Base-by-base conservation (phyloP, 37 sponge, comb jelly and placozoan species). In the Halichondria panicea region DNA sequence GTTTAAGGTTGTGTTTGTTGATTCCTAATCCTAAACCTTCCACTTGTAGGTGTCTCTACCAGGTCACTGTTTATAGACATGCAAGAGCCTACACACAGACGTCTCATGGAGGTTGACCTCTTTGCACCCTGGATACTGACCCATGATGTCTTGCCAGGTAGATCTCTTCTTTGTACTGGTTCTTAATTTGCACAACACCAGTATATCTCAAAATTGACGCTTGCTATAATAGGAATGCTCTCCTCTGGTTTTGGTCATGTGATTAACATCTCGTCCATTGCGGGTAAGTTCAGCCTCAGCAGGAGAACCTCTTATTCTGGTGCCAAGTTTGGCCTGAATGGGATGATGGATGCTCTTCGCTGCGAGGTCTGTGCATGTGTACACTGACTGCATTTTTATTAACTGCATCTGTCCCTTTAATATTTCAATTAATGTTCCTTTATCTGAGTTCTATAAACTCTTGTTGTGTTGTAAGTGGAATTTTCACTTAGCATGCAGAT, bases 271-370 rank as follows among this genome's bases (percentile, higher is more conserved):
- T 76, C 84, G 4, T 90, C 91, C 30, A 39, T 90, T 33, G 28
- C 45, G 24, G 91, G 91, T 8, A 85, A 71, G 32, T 15, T 76
- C 0, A 69, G 78, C 8, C 24, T 27, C 28, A 76, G 70, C 28
- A 22, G 35, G 12, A 36, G 74, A 13, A 43, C 81, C 32, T 60
- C 71, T 35, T 90, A 90, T 42, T 58, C 58, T 36, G 72, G 80
- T 33, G 32, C 89, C 30, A 89, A 89, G 57, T 77, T 72, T 76
- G 91, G 68, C 18, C 66, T 90, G 2, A 76, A 66, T 78, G 89
- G 84, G 0, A 30, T 84, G 30, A 79, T 84, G 70, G 77, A 80
- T 38, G 46, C 63, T 8, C 41, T 90, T 12, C 41, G 81, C 22
- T 9, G 31, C 31, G 91, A 90, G 86, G 77, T 90, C 38, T 21